Conservation (phyloP, 2,797 vertebrate genomes). For the Pogonophryne albipinna region DNA sequence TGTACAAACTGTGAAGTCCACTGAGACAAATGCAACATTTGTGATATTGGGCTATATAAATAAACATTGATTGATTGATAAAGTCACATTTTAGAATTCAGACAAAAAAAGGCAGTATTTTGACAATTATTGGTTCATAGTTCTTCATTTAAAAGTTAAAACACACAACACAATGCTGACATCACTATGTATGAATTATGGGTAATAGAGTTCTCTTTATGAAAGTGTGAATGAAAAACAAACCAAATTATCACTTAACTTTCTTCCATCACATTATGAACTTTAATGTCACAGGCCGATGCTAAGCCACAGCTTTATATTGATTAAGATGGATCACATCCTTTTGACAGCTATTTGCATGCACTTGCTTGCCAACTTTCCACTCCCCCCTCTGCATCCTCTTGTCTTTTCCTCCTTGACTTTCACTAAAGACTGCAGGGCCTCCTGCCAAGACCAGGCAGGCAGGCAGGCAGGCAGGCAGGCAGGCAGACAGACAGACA, state of each 20-base stretch:
- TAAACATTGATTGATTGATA: too few relatives aligned
- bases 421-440: slow-evolving; percentile 67
- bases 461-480: too few relatives aligned
- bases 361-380: slow-evolving; percentile 48
- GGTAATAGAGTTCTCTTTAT: slow-evolving; percentile 17
- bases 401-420: slow-evolving; percentile 46
- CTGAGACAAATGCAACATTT: too few relatives aligned
- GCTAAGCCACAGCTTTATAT: slow-evolving; percentile 1
- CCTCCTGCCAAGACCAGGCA: slow-evolving; percentile 68
- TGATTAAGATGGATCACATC: slow-evolving; percentile 6
- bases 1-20: too few relatives aligned
- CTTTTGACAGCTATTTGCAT: slow-evolving; percentile 29
- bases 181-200: slow-evolving; percentile 9
- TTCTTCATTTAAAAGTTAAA: too few relatives aligned
- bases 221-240: too few relatives aligned
- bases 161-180: too few relatives aligned
- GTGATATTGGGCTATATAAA: too few relatives aligned
- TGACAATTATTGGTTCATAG: too few relatives aligned
- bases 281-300: slow-evolving; percentile 1
- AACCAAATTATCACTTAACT: neutral
- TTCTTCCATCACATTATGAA: neutral
- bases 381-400: slow-evolving; percentile 35
- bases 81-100: too few relatives aligned
- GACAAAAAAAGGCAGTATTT: too few relatives aligned
- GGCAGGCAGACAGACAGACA: slow-evolving; percentile 49